Percentiles rank a stretch among this genome's conserved stretches.
phyloP scores from a whole-genome alignment of 2,113 vertebrate genomes.

The Archocentrus centrarchus region DNA sequence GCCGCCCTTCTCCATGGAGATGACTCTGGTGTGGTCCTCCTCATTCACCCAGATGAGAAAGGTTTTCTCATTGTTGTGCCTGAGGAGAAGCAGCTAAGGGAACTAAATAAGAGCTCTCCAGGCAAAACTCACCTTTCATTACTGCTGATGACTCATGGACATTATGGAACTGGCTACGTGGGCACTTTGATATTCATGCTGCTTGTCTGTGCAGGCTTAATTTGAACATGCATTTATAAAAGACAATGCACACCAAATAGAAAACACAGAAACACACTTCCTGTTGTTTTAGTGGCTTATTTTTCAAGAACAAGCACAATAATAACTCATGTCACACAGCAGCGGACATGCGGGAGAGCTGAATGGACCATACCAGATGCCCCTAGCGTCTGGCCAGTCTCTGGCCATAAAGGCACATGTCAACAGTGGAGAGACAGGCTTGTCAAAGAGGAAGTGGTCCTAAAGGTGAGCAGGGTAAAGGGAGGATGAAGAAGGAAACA shows the following conservation, averaged over 20 bases:
- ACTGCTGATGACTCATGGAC: background rate
- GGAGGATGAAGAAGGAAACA: slow-evolving; percentile 26
- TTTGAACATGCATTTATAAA: background rate
- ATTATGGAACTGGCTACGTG: background rate
- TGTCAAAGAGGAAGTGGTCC: slow-evolving; percentile 97
- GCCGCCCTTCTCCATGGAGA: slow-evolving; percentile 96
- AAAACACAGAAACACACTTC: background rate
- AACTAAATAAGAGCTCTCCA: slow-evolving; percentile 10
- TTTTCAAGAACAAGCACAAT: background rate
- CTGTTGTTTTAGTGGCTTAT: background rate
- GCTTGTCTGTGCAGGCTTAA: background rate
- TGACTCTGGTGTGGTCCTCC: slow-evolving; percentile 94
- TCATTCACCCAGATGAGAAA: slow-evolving; percentile 96
- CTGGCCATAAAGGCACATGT: slow-evolving; percentile 94
- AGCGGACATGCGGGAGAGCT: slow-evolving; percentile 41
- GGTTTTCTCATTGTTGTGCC: slow-evolving; percentile 95
- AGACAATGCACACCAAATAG: background rate
- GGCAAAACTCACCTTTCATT: background rate
- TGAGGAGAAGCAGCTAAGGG: slow-evolving; percentile 17
- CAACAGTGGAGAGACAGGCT: slow-evolving; percentile 92
- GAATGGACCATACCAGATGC: slow-evolving; percentile 90
- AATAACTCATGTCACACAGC: slow-evolving; percentile 37
- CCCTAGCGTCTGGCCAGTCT: slow-evolving; percentile 94
- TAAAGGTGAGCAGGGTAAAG: slow-evolving; percentile 53
- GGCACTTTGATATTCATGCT: slow-evolving; percentile 11